These are phyloP conservation scores for Bradynema listronoti DNA, from an alignment of 1,140 invertebrate species.

Conservation along the genomic window DNA sequence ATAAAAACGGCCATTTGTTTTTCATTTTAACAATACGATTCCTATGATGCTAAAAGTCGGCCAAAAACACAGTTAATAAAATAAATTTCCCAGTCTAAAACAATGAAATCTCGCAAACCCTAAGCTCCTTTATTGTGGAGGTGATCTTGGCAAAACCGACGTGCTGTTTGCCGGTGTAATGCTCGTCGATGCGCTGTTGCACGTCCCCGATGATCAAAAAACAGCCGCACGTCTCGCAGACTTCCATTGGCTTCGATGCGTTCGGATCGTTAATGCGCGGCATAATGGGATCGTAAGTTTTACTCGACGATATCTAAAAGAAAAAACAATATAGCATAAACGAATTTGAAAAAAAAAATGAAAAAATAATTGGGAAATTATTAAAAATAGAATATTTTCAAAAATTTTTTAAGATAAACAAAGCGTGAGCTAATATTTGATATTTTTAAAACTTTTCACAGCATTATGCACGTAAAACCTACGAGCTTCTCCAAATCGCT, in stretches of 20 bases:
- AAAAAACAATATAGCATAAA: no score
- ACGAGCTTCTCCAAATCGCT: slow-evolving; percentile 29
- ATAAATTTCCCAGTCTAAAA: no score
- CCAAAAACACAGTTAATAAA: no score
- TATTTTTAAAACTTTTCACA: slow-evolving; percentile 19
- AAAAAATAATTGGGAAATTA: no score
- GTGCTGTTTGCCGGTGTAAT: slow-evolving; percentile 93
- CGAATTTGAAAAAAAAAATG: no score
- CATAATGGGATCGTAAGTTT: neutral
- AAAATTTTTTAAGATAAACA: slow-evolving; percentile 12
- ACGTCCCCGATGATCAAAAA: slow-evolving; percentile 94
- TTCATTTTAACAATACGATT: no score
- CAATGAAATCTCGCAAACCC: no score
- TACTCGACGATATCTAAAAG: no score
- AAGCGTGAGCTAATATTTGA: slow-evolving; percentile 9
- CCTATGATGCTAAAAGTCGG: no score
- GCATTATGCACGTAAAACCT: no score
- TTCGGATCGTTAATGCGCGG: neutral
- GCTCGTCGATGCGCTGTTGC: slow-evolving; percentile 91
- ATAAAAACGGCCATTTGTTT: no score
- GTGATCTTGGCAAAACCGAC: slow-evolving; percentile 75
- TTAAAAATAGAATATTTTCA: neutral
- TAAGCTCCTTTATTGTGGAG: slow-evolving; percentile 59
- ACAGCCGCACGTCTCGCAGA: slow-evolving; percentile 93
- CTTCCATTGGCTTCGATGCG: slow-evolving; percentile 71